A percentile compares a stretch with the other conserved stretches of the same genome.
Evolutionary conservation across 1,140 invertebrate genomes (phyloP).

Genomic region (Penaeus vannamei): DNA sequence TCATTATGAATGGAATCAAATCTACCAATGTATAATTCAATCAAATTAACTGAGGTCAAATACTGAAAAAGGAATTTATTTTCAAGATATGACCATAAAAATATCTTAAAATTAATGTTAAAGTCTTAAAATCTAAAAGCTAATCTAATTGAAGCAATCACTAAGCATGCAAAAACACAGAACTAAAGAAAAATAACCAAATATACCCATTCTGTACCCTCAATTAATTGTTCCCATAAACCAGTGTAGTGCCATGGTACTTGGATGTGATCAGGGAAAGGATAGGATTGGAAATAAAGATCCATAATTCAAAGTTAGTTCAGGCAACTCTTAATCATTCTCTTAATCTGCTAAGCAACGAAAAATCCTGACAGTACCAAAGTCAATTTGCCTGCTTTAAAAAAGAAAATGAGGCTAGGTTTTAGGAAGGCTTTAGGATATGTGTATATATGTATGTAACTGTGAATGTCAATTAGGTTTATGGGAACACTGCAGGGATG

Average conservation of each 20-base stretch:
- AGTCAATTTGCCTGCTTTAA: too few species aligned
- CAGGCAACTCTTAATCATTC: not conserved
- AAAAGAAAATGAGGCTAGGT: too few species aligned
- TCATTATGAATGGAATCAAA: too few species aligned
- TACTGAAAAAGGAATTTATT: not conserved
- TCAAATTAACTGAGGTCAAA: not conserved
- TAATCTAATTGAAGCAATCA: conserved; percentile 29
- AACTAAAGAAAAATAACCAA: conserved; percentile 42
- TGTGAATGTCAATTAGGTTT: conserved; percentile 3
- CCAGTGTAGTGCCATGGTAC: conserved; percentile 1
- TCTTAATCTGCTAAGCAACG: too few species aligned
- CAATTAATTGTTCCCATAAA: conserved; percentile 48
- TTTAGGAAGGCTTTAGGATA: too few species aligned
- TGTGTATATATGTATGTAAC: not conserved
- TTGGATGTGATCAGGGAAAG: conserved; percentile 7
- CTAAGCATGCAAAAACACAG: conserved; percentile 43
- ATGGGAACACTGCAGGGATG: conserved; percentile 44
- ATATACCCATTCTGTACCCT: conserved; percentile 47
- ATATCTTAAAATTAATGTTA: conserved; percentile 4
- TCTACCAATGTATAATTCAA: too few species aligned
- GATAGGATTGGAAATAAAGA: conserved; percentile 1
- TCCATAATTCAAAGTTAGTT: not conserved
- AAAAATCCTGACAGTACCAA: too few species aligned
- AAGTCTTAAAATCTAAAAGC: not conserved
- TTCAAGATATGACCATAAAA: not conserved